Evolutionary conservation across 2,113 vertebrate genomes (phyloP).

Genomic region (Gymnobelideus leadbeateri): DNA sequence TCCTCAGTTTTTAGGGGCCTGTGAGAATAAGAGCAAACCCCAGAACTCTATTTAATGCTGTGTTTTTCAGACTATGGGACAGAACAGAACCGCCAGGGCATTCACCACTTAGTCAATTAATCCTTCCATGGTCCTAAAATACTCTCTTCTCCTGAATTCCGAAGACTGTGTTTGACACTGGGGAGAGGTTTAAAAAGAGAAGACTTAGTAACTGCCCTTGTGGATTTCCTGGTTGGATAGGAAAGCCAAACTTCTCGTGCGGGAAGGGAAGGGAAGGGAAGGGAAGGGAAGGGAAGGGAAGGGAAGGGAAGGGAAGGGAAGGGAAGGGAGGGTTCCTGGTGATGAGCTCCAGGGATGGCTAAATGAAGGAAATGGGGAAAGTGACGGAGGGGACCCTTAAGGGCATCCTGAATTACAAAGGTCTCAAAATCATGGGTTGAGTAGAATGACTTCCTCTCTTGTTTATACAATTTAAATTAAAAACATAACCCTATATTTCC

Average conservation of each 20-base stretch:
- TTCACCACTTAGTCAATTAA: not conserved
- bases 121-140: not conserved
- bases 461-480: not conserved
- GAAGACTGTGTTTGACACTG: not conserved
- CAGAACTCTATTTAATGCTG: not conserved
- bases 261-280: too few relatives aligned
- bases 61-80: not conserved
- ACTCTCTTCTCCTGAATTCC: accelerated
- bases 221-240: not conserved
- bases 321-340: too few relatives aligned
- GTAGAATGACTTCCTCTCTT: not conserved
- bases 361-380: not conserved
- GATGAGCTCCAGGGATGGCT: not conserved
- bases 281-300: too few relatives aligned
- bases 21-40: not conserved
- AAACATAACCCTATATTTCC: not conserved
- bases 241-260: not conserved
- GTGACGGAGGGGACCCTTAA: not conserved
- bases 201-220: not conserved
- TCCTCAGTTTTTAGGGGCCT: not conserved
- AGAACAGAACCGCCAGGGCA: not conserved
- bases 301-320: too few relatives aligned
- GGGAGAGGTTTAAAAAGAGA: not conserved
- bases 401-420: not conserved
- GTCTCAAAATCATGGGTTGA: not conserved